Conservation (phyloP, 2,797 vertebrate genomes). For the Sciurus vulgaris region DNA sequence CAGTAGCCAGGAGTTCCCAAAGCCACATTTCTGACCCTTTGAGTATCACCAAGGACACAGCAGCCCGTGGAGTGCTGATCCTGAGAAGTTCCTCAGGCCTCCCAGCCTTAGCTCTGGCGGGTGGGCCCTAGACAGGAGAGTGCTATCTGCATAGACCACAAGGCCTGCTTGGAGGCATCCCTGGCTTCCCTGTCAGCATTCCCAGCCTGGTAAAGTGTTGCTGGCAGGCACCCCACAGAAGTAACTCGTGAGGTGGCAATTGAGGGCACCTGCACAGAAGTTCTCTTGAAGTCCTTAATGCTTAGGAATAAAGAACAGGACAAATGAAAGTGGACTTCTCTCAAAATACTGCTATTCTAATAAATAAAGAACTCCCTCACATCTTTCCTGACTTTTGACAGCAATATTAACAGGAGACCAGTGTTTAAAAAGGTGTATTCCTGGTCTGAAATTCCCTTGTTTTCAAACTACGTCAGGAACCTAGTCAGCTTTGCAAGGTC, state of each 20-base stretch:
- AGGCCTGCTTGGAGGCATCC: neutral
- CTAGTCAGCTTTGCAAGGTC: rapidly evolving
- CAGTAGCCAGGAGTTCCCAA: neutral
- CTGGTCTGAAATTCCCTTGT: rapidly evolving
- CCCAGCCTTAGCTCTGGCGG: neutral
- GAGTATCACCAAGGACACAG: neutral
- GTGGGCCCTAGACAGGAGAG: neutral
- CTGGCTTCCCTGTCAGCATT: too few species aligned
- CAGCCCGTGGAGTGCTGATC: too few species aligned
- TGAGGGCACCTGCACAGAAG: neutral
- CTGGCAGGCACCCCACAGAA: neutral
- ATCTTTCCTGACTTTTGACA: neutral
- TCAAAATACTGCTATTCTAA: neutral
- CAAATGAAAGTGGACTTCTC: neutral
- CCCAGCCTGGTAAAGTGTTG: too few species aligned
- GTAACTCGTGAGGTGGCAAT: too few species aligned
- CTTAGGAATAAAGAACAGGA: neutral
- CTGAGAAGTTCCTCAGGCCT: neutral
- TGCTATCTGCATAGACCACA: neutral
- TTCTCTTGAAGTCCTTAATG: neutral
- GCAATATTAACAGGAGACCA: neutral
- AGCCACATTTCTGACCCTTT: neutral
- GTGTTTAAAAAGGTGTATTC: neutral
- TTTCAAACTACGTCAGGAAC: neutral
- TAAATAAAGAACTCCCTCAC: neutral